Evolutionary conservation across 2,113 vertebrate species (phyloP).

Genomic region (Chaetura pelagica): DNA sequence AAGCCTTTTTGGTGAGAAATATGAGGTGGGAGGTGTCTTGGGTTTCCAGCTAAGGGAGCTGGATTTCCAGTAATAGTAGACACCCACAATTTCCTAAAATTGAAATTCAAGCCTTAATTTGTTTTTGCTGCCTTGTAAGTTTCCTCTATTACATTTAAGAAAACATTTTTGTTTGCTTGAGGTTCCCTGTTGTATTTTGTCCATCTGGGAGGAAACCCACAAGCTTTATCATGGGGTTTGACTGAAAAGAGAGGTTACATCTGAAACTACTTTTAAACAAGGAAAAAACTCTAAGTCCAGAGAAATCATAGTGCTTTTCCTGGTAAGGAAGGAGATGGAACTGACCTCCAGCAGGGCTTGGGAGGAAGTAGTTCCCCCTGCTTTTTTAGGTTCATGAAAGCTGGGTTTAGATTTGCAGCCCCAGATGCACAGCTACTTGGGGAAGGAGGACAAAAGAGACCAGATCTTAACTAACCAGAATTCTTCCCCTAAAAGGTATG

Average conservation of each 20-base stretch:
- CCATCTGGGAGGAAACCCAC: not conserved
- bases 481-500: not conserved
- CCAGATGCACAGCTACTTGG: not conserved
- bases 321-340: not conserved
- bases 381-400: not conserved
- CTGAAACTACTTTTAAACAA: not conserved
- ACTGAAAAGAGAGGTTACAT: not conserved
- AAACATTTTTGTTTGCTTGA: not conserved
- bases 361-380: not conserved
- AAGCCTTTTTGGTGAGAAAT: conserved; percentile 46
- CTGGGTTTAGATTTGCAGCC: not conserved
- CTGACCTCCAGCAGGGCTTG: not conserved
- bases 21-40: conserved; percentile 52
- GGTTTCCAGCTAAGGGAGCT: conserved; percentile 46
- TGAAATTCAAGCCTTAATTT: conserved; percentile 15
- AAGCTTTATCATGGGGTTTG: not conserved
- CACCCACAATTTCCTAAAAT: conserved; percentile 52
- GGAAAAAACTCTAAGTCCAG: not conserved
- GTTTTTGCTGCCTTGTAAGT: conserved; percentile 9
- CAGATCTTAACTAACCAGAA: not conserved
- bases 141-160: not conserved
- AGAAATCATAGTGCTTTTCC: not conserved
- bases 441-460: not conserved
- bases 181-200: not conserved
- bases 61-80: conserved; percentile 56